Percentiles rank a stretch among this genome's conserved stretches.
Conservation (phyloP, 2,797 vertebrate species). For the Threskiornis aethiopicus region DNA sequence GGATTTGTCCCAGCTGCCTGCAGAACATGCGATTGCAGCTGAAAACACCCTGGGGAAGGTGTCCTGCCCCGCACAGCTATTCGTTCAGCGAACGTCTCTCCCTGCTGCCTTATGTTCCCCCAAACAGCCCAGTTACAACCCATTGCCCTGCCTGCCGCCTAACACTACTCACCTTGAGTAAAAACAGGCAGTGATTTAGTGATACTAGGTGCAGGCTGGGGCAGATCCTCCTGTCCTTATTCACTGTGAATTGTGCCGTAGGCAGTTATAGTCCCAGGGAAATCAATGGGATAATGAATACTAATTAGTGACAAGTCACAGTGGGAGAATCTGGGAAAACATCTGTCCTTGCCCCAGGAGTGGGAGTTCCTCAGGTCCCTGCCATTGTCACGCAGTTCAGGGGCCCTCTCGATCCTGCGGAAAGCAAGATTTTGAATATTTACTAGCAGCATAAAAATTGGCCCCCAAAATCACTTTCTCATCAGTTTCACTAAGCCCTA, state of each 20-base stretch:
- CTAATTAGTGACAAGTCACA: background rate
- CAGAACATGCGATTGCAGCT: rapidly evolving
- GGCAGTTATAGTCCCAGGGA: background rate
- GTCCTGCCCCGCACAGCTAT: background rate
- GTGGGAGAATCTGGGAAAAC: conserved; percentile 19
- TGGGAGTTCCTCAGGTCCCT: background rate
- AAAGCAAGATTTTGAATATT: conserved; percentile 34
- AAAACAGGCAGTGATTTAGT: background rate
- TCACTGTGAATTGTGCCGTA: background rate
- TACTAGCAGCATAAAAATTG: conserved; percentile 39
- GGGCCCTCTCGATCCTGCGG: background rate
- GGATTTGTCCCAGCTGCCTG: background rate
- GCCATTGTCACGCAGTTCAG: background rate
- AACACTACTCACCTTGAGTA: background rate
- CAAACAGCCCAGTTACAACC: background rate
- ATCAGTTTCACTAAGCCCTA: conserved; percentile 55
- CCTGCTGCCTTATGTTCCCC: background rate
- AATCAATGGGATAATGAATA: conserved; percentile 35
- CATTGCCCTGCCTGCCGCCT: rapidly evolving
- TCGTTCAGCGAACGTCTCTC: background rate
- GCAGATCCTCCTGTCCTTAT: background rate
- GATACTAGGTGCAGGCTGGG: background rate
- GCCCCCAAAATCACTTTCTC: conserved; percentile 50
- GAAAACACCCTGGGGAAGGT: background rate
- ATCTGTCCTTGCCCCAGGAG: background rate